Evolutionary conservation across 2,888 invertebrate species (phyloP), one percentile per base, ranked within the genome.

Genomic region (Brachyptera risi): DNA sequence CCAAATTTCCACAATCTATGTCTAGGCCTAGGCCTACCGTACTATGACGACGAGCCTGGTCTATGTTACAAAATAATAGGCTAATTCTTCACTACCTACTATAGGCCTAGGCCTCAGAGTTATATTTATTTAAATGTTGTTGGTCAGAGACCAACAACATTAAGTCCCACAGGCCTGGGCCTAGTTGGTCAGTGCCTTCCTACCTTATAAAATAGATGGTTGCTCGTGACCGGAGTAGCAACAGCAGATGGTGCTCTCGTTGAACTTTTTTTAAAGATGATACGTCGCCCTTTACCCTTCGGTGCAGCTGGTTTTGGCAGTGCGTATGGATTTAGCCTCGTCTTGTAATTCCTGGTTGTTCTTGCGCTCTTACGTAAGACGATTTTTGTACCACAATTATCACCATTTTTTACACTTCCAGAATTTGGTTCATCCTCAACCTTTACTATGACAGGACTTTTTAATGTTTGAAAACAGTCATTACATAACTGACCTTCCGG

Each of bases 201-300:
- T 75, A 85, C 86, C 77, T 88, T 86, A 73, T 85, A 83, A 75
- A 90, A 93, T 21, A 91, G 80, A 69, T 84, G 87, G 62, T 90
- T 86, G 65, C 89, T 89, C 4, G 91, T 90, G 9, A 90, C 85
- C 0, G 90, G 86, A 19, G 91, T 90, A 0, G 92, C 88, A 15
- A 90, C 88, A 9, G 91, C 84, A 0, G 84, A 80, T 0, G 92
- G 91, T 0, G 92, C 89, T 74, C 90, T 92, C 2, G 88, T 80
- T 0, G 92, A 90, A 23, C 82, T 83, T 68, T 88, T 85, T 73
- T 91, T 91, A 70, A 90, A 89, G 61, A 92, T 81, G 58, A 86
- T 83, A 63, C 93, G 78, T 1, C 93, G 80, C 15, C 89, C 88
- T 68, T 88, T 84, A 1, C 90, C 90, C 71, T 89, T 82, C 1